Evolutionary conservation across 2,113 vertebrate genomes (phyloP).

Genomic region (Cynopterus brachyotis): DNA sequence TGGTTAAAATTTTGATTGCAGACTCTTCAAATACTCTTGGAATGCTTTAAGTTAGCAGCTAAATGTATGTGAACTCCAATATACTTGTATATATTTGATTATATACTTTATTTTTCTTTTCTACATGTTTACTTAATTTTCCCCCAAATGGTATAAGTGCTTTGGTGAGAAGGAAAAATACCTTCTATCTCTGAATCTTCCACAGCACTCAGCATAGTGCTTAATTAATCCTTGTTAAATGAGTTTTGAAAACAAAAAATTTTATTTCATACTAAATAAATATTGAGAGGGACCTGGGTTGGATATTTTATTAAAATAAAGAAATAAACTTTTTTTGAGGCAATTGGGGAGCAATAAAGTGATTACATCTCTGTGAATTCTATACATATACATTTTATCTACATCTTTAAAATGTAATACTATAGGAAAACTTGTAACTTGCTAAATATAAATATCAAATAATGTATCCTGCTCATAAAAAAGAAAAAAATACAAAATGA

Average conservation of each 20-base stretch:
- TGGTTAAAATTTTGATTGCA: neutral
- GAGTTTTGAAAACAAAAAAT: conserved; percentile 6
- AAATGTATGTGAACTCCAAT: neutral
- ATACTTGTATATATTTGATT: neutral
- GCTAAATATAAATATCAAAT: neutral
- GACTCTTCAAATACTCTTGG: neutral
- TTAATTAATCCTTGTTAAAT: conserved; percentile 24
- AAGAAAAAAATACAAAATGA: neutral
- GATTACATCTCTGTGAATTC: neutral
- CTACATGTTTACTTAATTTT: neutral
- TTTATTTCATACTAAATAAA: neutral
- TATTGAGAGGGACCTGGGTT: neutral
- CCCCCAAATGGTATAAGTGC: neutral
- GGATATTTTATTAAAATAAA: conserved; percentile 22
- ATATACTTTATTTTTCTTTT: neutral
- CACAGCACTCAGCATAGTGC: neutral
- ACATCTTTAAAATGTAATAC: neutral
- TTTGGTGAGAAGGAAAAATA: neutral
- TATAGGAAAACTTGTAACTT: neutral
- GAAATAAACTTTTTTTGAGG: neutral
- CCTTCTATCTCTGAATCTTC: neutral
- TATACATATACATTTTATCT: neutral
- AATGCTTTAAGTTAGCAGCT: neutral
- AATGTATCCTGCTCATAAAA: neutral
- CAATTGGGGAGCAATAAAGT: neutral